phyloP scores from a whole-genome alignment of 1,140 invertebrate species.

The Aphis gossypii region DNA sequence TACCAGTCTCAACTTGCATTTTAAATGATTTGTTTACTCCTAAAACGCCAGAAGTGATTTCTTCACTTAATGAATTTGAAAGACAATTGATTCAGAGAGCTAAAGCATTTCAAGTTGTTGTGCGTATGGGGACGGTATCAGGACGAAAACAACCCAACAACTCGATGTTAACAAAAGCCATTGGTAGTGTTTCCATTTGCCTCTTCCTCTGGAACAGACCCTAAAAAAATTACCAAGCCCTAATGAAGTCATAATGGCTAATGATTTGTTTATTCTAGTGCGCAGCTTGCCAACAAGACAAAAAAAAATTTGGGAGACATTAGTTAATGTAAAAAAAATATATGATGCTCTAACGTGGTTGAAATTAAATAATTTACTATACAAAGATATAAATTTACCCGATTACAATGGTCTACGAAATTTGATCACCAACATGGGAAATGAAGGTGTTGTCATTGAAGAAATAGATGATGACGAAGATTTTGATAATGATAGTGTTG shows the following conservation, averaged over 20 bases:
- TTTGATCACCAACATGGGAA: background rate
- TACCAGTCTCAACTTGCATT: conserved; percentile 58
- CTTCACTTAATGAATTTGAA: conserved; percentile 61
- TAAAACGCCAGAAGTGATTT: conserved; percentile 59
- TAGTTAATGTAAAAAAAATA: conserved; percentile 60
- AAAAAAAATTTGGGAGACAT: conserved; percentile 61
- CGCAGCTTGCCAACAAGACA: conserved; percentile 59
- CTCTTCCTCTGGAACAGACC: conserved; percentile 62
- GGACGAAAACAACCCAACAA: conserved; percentile 62
- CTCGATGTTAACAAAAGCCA: conserved; percentile 61
- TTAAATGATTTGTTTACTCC: conserved; percentile 60
- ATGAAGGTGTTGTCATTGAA: background rate
- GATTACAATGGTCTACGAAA: background rate
- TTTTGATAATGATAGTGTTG: background rate
- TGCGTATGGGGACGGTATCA: conserved; percentile 54
- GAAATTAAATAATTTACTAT: conserved; percentile 61
- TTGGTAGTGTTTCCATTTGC: conserved; percentile 63
- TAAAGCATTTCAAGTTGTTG: conserved; percentile 63
- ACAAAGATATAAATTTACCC: conserved; percentile 60
- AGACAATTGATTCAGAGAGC: conserved; percentile 63
- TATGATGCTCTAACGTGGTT: conserved; percentile 59
- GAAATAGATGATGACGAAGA: background rate
- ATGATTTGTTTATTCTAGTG: conserved; percentile 62
- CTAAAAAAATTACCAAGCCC: conserved; percentile 61
- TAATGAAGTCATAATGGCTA: conserved; percentile 58